Evolutionary conservation across 2,797 vertebrate species (phyloP).

Genomic region (Aythya fuligula): DNA sequence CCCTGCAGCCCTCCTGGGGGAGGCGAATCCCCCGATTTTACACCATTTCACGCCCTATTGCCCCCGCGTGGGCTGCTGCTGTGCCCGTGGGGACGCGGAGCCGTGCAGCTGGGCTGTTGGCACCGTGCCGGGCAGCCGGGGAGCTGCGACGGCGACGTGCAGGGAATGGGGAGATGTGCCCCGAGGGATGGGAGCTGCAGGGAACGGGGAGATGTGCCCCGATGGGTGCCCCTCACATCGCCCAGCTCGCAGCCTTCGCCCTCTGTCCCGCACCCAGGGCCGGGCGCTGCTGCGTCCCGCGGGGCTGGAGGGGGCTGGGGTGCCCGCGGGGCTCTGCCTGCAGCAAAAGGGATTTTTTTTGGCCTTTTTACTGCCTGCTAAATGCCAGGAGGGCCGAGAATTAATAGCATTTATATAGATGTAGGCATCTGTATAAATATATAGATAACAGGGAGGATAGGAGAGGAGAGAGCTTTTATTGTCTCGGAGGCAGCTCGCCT

Average conservation of each 20-base stretch:
- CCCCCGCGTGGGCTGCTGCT: not conserved
- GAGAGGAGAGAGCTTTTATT: not conserved
- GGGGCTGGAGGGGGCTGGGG: not conserved
- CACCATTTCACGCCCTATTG: rapidly evolving
- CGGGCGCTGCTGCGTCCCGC: not conserved
- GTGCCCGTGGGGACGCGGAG: too few species aligned
- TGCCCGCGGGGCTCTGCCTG: not conserved
- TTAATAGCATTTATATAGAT: not conserved
- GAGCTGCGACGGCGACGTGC: not conserved
- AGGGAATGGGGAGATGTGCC: not conserved
- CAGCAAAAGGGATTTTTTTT: not conserved
- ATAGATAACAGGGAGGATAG: not conserved
- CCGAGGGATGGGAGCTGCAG: not conserved
- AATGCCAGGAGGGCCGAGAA: not conserved
- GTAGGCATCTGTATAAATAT: too few species aligned
- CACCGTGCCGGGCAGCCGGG: not conserved
- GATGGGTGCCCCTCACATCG: not conserved
- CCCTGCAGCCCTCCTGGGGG: too few species aligned
- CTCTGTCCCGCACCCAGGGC: not conserved
- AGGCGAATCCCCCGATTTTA: not conserved
- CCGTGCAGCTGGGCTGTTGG: not conserved
- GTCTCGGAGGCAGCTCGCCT: not conserved
- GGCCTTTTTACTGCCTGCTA: not conserved
- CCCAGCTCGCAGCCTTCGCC: not conserved
- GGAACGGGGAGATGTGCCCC: not conserved